These are phyloP conservation scores for Polylopha cassiicola DNA, from an alignment of 2,888 invertebrate species.

Conservation along the genomic window DNA sequence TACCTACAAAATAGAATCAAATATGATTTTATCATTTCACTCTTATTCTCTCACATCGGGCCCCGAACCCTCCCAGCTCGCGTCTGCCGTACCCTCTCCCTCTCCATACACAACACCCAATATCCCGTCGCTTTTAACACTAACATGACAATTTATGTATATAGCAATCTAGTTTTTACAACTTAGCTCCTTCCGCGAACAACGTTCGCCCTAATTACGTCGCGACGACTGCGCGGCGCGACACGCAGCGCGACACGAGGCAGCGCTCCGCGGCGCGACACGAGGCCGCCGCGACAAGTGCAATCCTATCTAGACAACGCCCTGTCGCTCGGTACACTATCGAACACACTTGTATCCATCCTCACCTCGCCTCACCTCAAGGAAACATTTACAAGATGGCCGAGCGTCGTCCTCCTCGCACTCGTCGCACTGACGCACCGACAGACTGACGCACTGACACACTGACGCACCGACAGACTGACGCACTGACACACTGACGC, in stretches of 20 bases:
- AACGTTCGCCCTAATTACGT: conserved; percentile 43
- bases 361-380: conserved; percentile 57
- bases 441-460: conserved; percentile 24
- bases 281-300: conserved; percentile 37
- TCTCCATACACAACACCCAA: conserved; percentile 73
- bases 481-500: conserved; percentile 26
- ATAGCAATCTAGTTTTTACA: conserved; percentile 68
- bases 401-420: conserved; percentile 37
- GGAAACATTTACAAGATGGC: conserved; percentile 56
- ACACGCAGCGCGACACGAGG: conserved; percentile 20
- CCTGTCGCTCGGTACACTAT: conserved; percentile 71
- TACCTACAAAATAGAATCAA: conserved; percentile 22
- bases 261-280: conserved; percentile 22
- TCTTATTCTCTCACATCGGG: too few species aligned
- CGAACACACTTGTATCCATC: conserved; percentile 74
- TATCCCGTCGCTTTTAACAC: conserved; percentile 57
- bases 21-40: conserved; percentile 6
- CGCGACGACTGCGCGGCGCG: conserved; percentile 31
- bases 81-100: conserved; percentile 29
- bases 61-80: conserved; percentile 19
- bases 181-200: conserved; percentile 56
- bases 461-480: conserved; percentile 18
- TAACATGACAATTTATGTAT: conserved; percentile 60
- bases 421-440: conserved; percentile 24
- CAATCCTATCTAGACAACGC: conserved; percentile 68